Evolutionary conservation across 2,797 vertebrate genomes (phyloP), one percentile per base, ranked within the genome.

Genomic region (Novumbra hubbsi): DNA sequence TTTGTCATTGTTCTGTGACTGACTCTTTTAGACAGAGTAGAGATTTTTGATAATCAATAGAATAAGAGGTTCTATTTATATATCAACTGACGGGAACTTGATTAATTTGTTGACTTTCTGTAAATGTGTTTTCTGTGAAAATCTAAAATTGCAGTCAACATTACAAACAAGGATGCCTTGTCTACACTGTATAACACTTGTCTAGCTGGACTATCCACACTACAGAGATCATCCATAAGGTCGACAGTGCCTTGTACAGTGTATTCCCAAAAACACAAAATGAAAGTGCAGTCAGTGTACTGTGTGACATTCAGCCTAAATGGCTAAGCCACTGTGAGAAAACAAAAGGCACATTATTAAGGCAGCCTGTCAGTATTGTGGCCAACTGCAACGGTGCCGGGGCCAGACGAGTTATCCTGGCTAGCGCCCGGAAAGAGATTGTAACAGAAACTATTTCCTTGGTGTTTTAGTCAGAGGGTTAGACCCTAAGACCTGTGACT

Each of bases 1-100:
- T 84, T 82, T 80, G 80, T 73, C 74, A 72, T 80, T 64, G 70
- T 80, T 71, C 71, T 76, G 34, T 28, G 72, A 71, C 27, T 21
- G 28, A 41, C 50, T 76, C 48, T 21, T 32, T 41, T 9, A 68
- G 78, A 57, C 34, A 69, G 79, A 81, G 68, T 34, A 76, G 70
- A 78, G 77, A 70, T 38, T 49, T 49, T 75, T 32, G 65, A 66
- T 0, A 45, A 17, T 62, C 70, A 70, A 80, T 78, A 4, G 21
- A 21, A 68, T 9, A 68, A 41, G 34, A 41, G 65, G 72, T 66
- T 41, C 38, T 28, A 76, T 34, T 69, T 15, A 45, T 66, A 64
- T 74, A 27, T 65, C 62, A 73, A 73, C 68, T 63, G 76, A 69
- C 70, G 65, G 63, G 70, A 79, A 48, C 24, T 71, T 41, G 2